Evolutionary conservation across 2,888 invertebrate species (phyloP).

Genomic region (Tupiocoris notatus): DNA sequence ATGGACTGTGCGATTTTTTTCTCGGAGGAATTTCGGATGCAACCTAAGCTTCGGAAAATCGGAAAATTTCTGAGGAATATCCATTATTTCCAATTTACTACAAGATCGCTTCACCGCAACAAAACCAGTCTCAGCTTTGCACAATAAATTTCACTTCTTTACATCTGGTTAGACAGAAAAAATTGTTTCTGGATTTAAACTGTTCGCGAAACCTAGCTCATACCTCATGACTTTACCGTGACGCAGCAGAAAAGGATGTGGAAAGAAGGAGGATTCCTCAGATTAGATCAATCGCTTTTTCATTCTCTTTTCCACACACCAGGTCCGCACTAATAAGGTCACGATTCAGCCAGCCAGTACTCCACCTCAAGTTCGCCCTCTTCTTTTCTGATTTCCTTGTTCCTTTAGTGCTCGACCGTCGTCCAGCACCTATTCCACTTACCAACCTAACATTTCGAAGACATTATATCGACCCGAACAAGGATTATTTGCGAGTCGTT

Average conservation of each 20-base stretch:
- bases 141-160: no score
- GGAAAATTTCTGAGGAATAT: no score
- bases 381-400: background rate
- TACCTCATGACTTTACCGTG: background rate
- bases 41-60: no score
- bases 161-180: no score
- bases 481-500: background rate
- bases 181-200: background rate
- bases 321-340: constrained; percentile 33
- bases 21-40: no score
- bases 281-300: constrained; percentile 41
- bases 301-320: constrained; percentile 28
- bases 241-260: background rate
- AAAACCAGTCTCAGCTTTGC: no score
- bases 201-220: background rate
- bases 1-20: no score
- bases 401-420: background rate
- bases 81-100: no score
- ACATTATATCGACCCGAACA: background rate
- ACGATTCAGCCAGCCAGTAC: constrained; percentile 16
- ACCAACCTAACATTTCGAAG: background rate
- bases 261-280: constrained; percentile 3
- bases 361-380: background rate
- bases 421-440: background rate
- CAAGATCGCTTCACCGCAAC: no score